Conservation (phyloP, 2,888 invertebrate genomes). For the Tenthredo livida region DNA sequence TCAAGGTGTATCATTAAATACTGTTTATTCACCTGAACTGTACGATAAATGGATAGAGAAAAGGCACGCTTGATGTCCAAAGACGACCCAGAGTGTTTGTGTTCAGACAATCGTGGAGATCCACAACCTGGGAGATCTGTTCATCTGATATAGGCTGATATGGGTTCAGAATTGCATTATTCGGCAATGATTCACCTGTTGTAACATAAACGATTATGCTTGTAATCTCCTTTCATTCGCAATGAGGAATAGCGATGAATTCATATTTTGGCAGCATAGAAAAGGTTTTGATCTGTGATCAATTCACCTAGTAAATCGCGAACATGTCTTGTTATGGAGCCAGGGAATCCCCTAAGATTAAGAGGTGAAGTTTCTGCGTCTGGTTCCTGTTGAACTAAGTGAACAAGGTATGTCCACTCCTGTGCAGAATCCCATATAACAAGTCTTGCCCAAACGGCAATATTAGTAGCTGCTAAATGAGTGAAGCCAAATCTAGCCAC, state of each 20-base stretch:
- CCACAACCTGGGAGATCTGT: conserved; percentile 79
- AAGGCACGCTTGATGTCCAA: conserved; percentile 81
- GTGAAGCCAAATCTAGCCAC: conserved; percentile 80
- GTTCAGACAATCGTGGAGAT: conserved; percentile 79
- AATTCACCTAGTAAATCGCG: conserved; percentile 72
- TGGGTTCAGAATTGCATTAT: conserved; percentile 55
- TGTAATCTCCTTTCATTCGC: background rate
- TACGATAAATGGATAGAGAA: conserved; percentile 80
- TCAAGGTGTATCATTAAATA: background rate
- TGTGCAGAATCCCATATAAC: conserved; percentile 80
- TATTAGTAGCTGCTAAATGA: conserved; percentile 80
- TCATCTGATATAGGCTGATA: conserved; percentile 78
- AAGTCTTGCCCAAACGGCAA: conserved; percentile 80
- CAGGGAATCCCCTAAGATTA: conserved; percentile 77
- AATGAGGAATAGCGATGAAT: background rate
- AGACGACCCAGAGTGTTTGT: conserved; percentile 80
- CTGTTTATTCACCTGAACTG: conserved; percentile 78
- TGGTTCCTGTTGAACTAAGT: conserved; percentile 75
- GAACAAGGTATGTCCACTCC: conserved; percentile 79
- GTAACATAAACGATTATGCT: background rate
- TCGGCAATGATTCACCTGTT: conserved; percentile 57
- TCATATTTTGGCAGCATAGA: background rate
- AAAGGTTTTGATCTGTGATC: background rate
- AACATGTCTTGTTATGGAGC: conserved; percentile 72
- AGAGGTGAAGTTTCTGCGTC: conserved; percentile 75